These are phyloP conservation scores for Euzophera pinguis DNA, from an alignment of 2,888 invertebrate genomes.

Conservation along the genomic window DNA sequence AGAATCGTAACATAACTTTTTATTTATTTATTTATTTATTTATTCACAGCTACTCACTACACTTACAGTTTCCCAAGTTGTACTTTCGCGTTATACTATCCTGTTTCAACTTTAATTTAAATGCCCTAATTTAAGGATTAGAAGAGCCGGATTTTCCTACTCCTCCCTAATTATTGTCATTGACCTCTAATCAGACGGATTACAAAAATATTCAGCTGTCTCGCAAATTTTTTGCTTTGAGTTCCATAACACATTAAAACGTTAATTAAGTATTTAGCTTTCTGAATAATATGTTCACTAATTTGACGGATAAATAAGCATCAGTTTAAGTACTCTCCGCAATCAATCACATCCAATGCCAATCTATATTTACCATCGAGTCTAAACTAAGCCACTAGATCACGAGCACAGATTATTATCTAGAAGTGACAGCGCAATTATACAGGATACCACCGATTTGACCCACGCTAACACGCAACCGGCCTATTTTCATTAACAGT, in stretches of 20 bases:
- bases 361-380: conserved; percentile 6
- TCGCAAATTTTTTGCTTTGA: too few relatives aligned
- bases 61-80: too few relatives aligned
- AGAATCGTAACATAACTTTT: not conserved
- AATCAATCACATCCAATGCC: conserved; percentile 7
- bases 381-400: conserved; percentile 5
- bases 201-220: too few relatives aligned
- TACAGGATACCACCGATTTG: conserved; percentile 5
- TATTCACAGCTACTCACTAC: too few relatives aligned
- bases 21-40: too few relatives aligned
- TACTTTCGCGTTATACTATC: not conserved
- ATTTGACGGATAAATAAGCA: not conserved
- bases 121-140: too few relatives aligned
- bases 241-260: too few relatives aligned
- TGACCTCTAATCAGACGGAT: too few relatives aligned
- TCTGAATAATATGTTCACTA: not conserved
- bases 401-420: conserved; percentile 5
- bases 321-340: not conserved
- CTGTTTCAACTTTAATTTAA: too few relatives aligned
- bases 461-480: not conserved
- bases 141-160: too few relatives aligned
- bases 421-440: conserved; percentile 7
- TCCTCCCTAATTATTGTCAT: too few relatives aligned
- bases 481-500: not conserved
- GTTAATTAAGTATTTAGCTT: too few relatives aligned